Conservation (phyloP, 2,888 invertebrate species). For the Dioctria linearis region DNA sequence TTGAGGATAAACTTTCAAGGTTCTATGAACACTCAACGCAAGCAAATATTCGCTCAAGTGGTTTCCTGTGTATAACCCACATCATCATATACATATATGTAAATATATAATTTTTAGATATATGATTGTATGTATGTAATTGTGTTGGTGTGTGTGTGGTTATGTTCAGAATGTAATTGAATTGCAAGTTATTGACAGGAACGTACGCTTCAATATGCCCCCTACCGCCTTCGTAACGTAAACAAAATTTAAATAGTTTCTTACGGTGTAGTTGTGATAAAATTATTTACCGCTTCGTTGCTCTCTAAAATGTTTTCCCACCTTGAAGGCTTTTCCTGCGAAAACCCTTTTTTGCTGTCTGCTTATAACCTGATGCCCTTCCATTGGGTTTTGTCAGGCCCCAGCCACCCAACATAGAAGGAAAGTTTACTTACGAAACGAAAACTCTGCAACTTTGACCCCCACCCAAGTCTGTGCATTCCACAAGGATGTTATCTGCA, state of each 20-base stretch:
- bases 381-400: neutral
- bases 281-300: conserved; percentile 1
- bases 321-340: neutral
- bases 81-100: too few species aligned
- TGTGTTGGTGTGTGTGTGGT: too few species aligned
- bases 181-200: neutral
- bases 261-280: conserved; percentile 1
- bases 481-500: conserved; percentile 36
- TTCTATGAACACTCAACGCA: neutral
- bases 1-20: conserved; percentile 13
- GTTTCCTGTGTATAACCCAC: neutral
- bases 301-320: conserved; percentile 4
- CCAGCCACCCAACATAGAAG: neutral
- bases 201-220: neutral
- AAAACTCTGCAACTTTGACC: conserved; percentile 38
- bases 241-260: conserved; percentile 13
- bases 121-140: too few species aligned
- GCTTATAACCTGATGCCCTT: neutral
- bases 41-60: conserved; percentile 5
- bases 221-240: neutral
- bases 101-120: too few species aligned
- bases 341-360: neutral
- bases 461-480: conserved; percentile 24
- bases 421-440: conserved; percentile 35
- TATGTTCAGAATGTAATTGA: neutral